Base-by-base conservation (phyloP, 2,797 vertebrate species). In the Peromyscus melanophrys region DNA sequence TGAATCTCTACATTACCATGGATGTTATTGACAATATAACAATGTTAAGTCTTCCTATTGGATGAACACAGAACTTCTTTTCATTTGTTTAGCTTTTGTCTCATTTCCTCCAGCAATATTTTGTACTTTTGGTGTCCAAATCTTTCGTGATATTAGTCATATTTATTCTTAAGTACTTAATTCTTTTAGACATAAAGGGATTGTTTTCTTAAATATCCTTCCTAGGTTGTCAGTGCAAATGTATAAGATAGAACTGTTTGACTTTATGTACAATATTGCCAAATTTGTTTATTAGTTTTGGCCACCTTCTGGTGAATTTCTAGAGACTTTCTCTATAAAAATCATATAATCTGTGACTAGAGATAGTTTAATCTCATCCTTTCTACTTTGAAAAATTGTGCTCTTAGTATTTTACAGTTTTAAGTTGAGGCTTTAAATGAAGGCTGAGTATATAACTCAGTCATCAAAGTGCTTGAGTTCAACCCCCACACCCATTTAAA, bases 91-190 rank as follows among this genome's bases (percentile, higher is more conserved):
- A 59, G 29, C 10, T 57, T 61, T 84, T 65, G 83, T 75, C 94
- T 84, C 84, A 88, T 63, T 91, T 88, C 37, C 90, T 90, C 86
- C 46, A 92, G 0, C 11, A 88, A 75, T 52, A 46, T 88, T 94
- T 80, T 65, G 4, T n/a, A 61, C 21, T n/a, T 73, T 55, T 5
- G 10, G 6, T 67, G 3, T 73, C 69, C 4, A 55, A 40, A 25
- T 40, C 37, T 65, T 89, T 89, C 23, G 84, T 1, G 1, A 78
- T 27, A 31, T 94, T 63, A 77, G 73, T 81, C 82, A 94, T 43
- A 94, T 59, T 92, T 55, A 94, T 73, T 80, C 37, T 83, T 83
- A 90, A 90, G 21, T 52, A 46, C 27, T 85, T 95, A 82, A 93
- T 95, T 91, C 17, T 73, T 49, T 57, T 82, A 69, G n/a, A 37